Percentiles rank a stretch among this genome's conserved stretches.
Evolutionary conservation across 2,888 invertebrate species (phyloP).

Genomic region (Nycteola revayana): DNA sequence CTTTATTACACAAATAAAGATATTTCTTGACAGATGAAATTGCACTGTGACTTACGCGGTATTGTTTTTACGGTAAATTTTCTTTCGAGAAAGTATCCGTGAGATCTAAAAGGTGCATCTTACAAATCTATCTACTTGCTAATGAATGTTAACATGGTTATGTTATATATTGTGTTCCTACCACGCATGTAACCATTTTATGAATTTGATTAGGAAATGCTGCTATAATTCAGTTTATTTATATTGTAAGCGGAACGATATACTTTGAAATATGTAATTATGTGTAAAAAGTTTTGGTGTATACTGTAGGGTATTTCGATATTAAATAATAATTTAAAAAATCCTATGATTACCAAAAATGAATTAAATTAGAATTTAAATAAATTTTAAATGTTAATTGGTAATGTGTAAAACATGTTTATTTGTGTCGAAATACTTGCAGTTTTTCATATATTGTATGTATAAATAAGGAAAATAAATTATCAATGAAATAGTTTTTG

Average conservation of each 20-base stretch:
- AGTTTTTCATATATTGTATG: constrained; percentile 19
- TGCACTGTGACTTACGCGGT: too few relatives aligned
- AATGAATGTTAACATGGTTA: too few relatives aligned
- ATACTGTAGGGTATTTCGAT: constrained; percentile 17
- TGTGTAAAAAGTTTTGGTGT: constrained; percentile 22
- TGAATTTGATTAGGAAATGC: not conserved
- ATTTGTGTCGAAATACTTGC: constrained; percentile 19
- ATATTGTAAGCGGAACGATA: constrained; percentile 22
- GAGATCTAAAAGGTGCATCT: too few relatives aligned
- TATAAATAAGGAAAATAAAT: constrained; percentile 32
- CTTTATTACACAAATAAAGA: too few relatives aligned
- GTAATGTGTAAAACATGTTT: too few relatives aligned
- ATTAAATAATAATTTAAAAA: not conserved
- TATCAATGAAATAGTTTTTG: constrained; percentile 33
- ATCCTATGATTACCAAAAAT: not conserved
- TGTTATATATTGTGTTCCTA: too few relatives aligned
- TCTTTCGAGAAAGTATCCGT: too few relatives aligned
- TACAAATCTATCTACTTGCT: too few relatives aligned
- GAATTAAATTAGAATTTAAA: not conserved
- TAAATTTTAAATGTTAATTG: too few relatives aligned
- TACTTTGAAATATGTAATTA: constrained; percentile 23
- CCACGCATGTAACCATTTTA: too few relatives aligned
- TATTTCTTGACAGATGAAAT: too few relatives aligned
- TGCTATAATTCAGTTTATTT: constrained; percentile 16
- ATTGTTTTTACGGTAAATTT: too few relatives aligned